Conservation (phyloP, 2,888 invertebrate genomes). For the Stratiomys singularior region DNA sequence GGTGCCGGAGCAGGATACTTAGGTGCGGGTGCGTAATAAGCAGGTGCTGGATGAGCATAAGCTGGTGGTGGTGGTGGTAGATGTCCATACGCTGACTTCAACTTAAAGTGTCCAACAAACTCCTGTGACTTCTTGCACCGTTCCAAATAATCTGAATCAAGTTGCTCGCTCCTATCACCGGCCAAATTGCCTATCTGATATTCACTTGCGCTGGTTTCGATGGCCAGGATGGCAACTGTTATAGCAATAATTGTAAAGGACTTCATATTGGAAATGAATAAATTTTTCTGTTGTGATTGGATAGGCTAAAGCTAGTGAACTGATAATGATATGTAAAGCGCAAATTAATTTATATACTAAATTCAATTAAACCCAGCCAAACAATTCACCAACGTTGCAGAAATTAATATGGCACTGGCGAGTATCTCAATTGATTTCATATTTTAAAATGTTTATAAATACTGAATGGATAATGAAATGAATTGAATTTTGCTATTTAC, state of each 20-base stretch:
- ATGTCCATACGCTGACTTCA: conserved; percentile 1
- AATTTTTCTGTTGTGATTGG: background rate
- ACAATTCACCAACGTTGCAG: background rate
- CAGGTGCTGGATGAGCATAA: conserved; percentile 6
- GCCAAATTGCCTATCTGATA: background rate
- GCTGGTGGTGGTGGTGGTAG: background rate
- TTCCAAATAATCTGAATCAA: background rate
- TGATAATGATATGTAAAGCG: background rate
- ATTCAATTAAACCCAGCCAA: background rate
- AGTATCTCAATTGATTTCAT: background rate
- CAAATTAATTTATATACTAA: conserved; percentile 42
- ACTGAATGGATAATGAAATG: background rate
- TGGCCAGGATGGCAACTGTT: background rate
- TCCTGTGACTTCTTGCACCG: conserved; percentile 24
- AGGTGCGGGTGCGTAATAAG: background rate
- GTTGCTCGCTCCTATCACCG: background rate
- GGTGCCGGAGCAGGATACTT: background rate
- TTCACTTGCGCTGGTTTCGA: background rate
- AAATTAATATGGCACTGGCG: background rate
- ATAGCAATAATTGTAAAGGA: background rate
- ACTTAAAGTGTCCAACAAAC: background rate
- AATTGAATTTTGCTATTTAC: background rate
- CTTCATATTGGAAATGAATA: conserved; percentile 14
- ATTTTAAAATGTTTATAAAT: background rate
- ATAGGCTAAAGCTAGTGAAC: conserved; percentile 14